Base-by-base conservation (phyloP, 2,113 vertebrate species). In the Rhinoptilus africanus region DNA sequence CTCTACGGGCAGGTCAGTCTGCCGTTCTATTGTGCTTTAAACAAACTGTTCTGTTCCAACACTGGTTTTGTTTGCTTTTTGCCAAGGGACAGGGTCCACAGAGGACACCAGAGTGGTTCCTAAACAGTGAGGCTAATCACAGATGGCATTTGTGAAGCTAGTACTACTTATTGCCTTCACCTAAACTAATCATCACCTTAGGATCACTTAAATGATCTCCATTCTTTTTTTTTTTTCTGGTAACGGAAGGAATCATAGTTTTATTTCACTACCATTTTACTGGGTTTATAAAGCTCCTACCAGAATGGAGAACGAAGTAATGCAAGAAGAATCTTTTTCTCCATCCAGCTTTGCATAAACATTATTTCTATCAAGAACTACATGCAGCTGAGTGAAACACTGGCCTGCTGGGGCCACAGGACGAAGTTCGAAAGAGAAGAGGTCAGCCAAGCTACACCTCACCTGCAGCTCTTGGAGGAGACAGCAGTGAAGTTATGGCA, bases 391-490 rank as follows among this genome's bases (percentile, higher is more conserved):
- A 95, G 54, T 47, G 63, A 81, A 95, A 88, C 63, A 53, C 18
- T 63, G 68, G 72, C 51, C 79, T 84, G 68, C 73, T 92, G 88
- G 54, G 92, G 72, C 72, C 80, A 90, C 35, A 63, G 83, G 51
- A 90, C 78, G 39, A 94, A 39, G 30, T 68, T 64, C 4, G 9
- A 71, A 56, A 64, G 43, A 81, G 47, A 67, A 81, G 68, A 88
- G 93, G 93, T 94, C 88, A 93, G 92, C 93, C 96, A 97, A 93
- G 54, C 89, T 94, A 92, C 90, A 86, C n/a, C 83, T 88, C 96
- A 93, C 93, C 96, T 95, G 92, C 94, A 95, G 28, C 63, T 92
- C 72, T 80, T 90, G 75, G 75, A 94, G 59, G 16, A 96, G 88
- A 80, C 71, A 94, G 89, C 90, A 77, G 85, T 80, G 82, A 95